Conservation (phyloP, 2,113 vertebrate species). For the Hiodon alosoides region DNA sequence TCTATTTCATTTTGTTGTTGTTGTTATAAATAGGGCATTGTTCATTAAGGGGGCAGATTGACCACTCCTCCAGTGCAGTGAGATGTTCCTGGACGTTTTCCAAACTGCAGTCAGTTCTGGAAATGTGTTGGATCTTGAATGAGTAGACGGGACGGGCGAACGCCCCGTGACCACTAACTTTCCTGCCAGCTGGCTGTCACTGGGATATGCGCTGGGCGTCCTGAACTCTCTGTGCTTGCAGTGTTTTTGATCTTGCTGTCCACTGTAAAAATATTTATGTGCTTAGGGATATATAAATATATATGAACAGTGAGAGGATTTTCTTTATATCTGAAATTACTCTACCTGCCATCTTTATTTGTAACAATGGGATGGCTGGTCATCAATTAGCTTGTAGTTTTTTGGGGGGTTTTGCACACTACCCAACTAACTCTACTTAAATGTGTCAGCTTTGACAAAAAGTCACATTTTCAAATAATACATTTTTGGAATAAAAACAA, state of each 20-base stretch:
- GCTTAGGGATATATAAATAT: too few relatives aligned
- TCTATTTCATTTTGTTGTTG: too few relatives aligned
- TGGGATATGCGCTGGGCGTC: not conserved
- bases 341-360: too few relatives aligned
- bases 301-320: too few relatives aligned
- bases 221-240: constrained; percentile 3
- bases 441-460: not conserved
- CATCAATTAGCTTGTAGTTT: too few relatives aligned
- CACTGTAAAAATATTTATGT: constrained; percentile 20
- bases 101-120: constrained; percentile 15
- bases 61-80: not conserved
- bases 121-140: constrained; percentile 25
- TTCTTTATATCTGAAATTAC: too few relatives aligned
- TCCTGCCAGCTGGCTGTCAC: constrained; percentile 24
- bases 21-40: not conserved
- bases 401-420: too few relatives aligned
- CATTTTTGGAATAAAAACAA: too few relatives aligned
- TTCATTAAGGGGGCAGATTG: not conserved
- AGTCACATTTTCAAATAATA: not conserved
- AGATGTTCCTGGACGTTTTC: constrained; percentile 16
- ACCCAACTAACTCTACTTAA: too few relatives aligned
- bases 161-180: constrained; percentile 20
- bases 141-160: constrained; percentile 34
- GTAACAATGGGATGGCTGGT: too few relatives aligned
- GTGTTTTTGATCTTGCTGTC: constrained; percentile 14